A percentile compares a stretch with the other conserved stretches of the same genome.
Conservation (phyloP, 2,113 vertebrate genomes). For the Willisornis vidua region DNA sequence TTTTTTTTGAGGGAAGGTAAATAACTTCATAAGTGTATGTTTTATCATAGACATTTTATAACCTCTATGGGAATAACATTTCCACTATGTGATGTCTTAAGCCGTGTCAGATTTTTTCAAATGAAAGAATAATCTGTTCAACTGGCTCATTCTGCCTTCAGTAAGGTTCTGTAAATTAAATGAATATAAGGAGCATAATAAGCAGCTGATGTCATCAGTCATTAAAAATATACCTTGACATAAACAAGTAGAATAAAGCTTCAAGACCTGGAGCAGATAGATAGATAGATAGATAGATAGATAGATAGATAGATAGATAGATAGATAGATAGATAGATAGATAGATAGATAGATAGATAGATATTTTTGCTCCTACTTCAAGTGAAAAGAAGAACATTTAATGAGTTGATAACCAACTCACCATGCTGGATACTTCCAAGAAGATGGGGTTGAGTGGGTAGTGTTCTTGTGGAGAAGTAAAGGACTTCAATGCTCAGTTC, state of each 20-base stretch:
- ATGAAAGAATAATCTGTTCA: neutral
- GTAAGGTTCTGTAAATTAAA: neutral
- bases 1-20: neutral
- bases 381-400: neutral
- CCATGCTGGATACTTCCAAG: neutral
- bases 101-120: neutral
- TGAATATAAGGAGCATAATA: neutral
- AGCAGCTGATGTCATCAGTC: neutral
- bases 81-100: neutral
- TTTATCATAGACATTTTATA: neutral
- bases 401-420: neutral
- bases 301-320: neutral
- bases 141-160: neutral
- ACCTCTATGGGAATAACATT: neutral
- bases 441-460: neutral
- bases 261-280: neutral
- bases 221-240: neutral
- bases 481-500: neutral
- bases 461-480: neutral
- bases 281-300: neutral
- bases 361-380: neutral
- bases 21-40: neutral
- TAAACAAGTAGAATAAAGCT: neutral
- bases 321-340: neutral
- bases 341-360: neutral